A percentile compares a stretch with the other conserved stretches of the same genome.
Conservation (phyloP, 2,888 invertebrate species). For the Apamea epomidion region DNA sequence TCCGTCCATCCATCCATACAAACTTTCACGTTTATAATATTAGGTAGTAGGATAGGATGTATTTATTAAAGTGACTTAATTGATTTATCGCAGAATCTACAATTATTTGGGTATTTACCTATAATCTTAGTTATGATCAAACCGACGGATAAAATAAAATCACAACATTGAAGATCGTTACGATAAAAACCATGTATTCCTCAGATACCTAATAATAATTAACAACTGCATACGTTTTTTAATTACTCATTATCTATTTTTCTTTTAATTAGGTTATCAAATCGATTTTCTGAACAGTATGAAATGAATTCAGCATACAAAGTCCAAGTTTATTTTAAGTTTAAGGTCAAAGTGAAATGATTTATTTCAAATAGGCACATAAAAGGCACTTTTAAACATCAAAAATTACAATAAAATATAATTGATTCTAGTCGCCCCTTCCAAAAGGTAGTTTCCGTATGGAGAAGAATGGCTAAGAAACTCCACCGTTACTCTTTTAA, state of each 20-base stretch:
- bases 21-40: too few relatives aligned
- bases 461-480: too few relatives aligned
- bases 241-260: neutral
- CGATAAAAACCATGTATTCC: conserved; percentile 16
- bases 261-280: conserved; percentile 8
- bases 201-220: neutral
- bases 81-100: conserved; percentile 18
- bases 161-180: neutral
- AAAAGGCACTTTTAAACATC: too few relatives aligned
- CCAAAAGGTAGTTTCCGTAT: too few relatives aligned
- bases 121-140: conserved; percentile 27
- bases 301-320: neutral
- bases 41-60: too few relatives aligned
- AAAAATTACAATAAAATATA: too few relatives aligned
- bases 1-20: too few relatives aligned
- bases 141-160: conserved; percentile 12
- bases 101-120: neutral
- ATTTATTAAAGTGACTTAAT: conserved; percentile 12
- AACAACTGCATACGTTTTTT: neutral
- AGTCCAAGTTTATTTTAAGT: neutral
- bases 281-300: neutral
- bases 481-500: too few relatives aligned
- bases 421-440: too few relatives aligned
- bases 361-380: too few relatives aligned
- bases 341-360: too few relatives aligned